Percentiles rank a stretch among this genome's conserved stretches.
Conservation (phyloP, 1,140 invertebrate genomes). For the Oryzaephilus surinamensis region DNA sequence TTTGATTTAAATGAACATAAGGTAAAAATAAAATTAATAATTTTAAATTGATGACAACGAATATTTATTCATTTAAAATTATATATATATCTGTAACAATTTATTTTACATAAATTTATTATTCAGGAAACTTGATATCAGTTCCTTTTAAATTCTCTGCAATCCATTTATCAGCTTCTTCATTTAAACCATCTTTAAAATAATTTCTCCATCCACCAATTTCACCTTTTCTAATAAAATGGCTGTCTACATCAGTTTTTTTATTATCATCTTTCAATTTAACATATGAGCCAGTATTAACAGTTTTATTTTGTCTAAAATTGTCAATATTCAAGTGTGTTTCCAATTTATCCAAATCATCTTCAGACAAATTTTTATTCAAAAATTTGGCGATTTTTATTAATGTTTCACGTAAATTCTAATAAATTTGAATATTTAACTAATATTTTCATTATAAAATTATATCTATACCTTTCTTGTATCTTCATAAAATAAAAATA, state of each 20-base stretch:
- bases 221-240: slow-evolving; percentile 52
- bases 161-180: slow-evolving; percentile 52
- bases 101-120: neutral
- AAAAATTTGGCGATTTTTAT: slow-evolving; percentile 4
- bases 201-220: slow-evolving; percentile 53
- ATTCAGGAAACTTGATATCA: slow-evolving; percentile 43
- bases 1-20: too few relatives aligned
- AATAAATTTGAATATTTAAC: neutral
- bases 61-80: too few relatives aligned
- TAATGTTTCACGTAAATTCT: neutral
- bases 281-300: slow-evolving; percentile 52
- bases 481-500: slow-evolving; percentile 70
- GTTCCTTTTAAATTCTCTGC: slow-evolving; percentile 45
- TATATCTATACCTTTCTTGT: slow-evolving; percentile 41
- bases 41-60: too few relatives aligned
- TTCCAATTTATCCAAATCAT: neutral
- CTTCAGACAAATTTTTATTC: neutral
- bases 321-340: neutral
- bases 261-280: slow-evolving; percentile 41
- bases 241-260: slow-evolving; percentile 35
- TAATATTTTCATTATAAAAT: neutral
- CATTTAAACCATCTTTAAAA: slow-evolving; percentile 46
- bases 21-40: too few relatives aligned
- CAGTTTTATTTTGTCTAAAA: slow-evolving; percentile 59
- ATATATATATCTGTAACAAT: too few relatives aligned